phyloP scores from a whole-genome alignment of 2,888 invertebrate species.

The Timema cristinae region DNA sequence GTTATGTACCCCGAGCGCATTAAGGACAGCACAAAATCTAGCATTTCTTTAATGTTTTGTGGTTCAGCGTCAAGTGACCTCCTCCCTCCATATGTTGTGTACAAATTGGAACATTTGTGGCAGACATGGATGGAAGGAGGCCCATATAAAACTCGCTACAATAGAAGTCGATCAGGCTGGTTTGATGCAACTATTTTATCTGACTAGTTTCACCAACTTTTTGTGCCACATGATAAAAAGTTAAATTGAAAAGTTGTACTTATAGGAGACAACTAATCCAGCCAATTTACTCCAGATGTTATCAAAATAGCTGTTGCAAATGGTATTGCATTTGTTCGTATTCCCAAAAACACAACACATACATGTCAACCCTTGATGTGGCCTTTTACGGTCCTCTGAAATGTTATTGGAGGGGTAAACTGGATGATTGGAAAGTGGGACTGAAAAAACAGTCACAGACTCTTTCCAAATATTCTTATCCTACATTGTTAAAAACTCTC shows the following conservation, averaged over 20 bases:
- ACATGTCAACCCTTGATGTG: conserved; percentile 3
- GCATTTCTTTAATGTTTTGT: conserved; percentile 17
- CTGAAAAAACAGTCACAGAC: conserved; percentile 5
- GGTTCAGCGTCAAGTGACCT: conserved; percentile 14
- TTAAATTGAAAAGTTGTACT: background rate
- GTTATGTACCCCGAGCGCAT: conserved; percentile 11
- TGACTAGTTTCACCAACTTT: background rate
- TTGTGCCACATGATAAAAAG: conserved; percentile 13
- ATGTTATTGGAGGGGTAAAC: background rate
- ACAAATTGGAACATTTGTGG: background rate
- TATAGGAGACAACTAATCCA: background rate
- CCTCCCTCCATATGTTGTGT: conserved; percentile 10
- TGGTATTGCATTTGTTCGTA: background rate
- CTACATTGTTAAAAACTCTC: too few species aligned
- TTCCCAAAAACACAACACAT: conserved; percentile 10
- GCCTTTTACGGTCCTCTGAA: background rate
- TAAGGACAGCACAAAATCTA: conserved; percentile 6
- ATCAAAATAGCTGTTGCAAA: background rate
- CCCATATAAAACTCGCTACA: conserved; percentile 11
- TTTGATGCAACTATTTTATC: conserved; percentile 5
- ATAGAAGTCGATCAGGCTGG: conserved; percentile 11
- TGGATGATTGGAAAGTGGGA: conserved; percentile 5
- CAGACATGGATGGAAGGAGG: conserved; percentile 15
- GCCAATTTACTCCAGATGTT: conserved; percentile 4
- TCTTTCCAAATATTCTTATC: background rate